Evolutionary conservation across 2,888 invertebrate species (phyloP).

Genomic region (Hypena proboscidalis): DNA sequence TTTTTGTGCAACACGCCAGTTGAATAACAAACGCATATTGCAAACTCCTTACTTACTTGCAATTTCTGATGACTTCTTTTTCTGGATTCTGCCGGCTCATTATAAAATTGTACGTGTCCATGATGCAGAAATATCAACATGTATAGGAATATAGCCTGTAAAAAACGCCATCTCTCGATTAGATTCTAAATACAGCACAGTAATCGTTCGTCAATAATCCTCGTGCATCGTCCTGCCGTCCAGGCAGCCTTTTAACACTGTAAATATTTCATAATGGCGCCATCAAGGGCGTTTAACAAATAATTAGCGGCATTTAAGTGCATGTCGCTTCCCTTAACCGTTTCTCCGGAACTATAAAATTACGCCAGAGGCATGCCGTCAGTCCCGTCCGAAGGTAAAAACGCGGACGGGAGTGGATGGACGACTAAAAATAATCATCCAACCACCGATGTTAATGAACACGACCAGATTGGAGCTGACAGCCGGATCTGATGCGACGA

Average conservation of each 20-base stretch:
- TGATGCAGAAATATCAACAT: too few species aligned
- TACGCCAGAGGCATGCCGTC: conserved; percentile 59
- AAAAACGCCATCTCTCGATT: conserved; percentile 1
- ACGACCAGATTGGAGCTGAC: conserved; percentile 60
- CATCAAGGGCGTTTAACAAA: conserved; percentile 60
- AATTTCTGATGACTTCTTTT: too few species aligned
- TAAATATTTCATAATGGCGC: conserved; percentile 68
- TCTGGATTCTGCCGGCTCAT: too few species aligned
- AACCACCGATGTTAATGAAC: conserved; percentile 61
- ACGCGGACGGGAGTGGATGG: conserved; percentile 52
- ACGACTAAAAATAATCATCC: conserved; percentile 63
- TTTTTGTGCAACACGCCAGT: neutral
- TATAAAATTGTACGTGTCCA: too few species aligned
- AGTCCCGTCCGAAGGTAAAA: conserved; percentile 57
- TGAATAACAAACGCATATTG: too few species aligned
- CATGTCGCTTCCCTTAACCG: conserved; percentile 64
- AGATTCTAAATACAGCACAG: conserved; percentile 14
- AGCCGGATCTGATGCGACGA: conserved; percentile 46
- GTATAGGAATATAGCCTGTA: neutral
- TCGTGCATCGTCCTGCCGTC: conserved; percentile 17
- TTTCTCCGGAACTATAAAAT: conserved; percentile 79
- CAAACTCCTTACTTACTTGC: too few species aligned
- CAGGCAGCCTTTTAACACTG: conserved; percentile 42
- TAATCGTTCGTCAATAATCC: conserved; percentile 30
- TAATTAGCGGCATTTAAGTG: conserved; percentile 63